phyloP scores from a whole-genome alignment of 2,797 vertebrate genomes.

The Poeciliopsis presidionis region DNA sequence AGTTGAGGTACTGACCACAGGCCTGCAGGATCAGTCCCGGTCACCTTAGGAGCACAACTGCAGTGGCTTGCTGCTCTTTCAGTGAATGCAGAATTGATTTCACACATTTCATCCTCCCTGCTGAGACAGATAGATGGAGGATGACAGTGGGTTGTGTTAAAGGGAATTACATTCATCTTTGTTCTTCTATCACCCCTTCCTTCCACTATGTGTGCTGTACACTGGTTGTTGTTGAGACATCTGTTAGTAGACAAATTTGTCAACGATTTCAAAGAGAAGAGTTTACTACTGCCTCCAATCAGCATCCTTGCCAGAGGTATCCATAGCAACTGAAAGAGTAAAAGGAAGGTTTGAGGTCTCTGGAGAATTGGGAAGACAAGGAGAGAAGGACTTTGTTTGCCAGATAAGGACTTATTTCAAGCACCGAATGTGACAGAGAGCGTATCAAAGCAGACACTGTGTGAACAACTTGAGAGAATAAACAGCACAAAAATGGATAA shows the following conservation, averaged over 20 bases:
- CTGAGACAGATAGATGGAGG: constrained; percentile 62
- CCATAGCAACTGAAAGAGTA: constrained; percentile 81
- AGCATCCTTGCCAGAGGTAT: constrained; percentile 70
- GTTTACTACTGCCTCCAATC: constrained; percentile 73
- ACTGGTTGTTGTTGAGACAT: constrained; percentile 23
- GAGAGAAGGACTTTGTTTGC: constrained; percentile 67
- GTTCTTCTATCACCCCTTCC: constrained; percentile 53
- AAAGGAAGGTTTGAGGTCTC: constrained; percentile 77
- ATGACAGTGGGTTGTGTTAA: constrained; percentile 67
- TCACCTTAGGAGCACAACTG: constrained; percentile 63
- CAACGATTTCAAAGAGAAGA: constrained; percentile 64
- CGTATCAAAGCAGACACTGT: constrained; percentile 43
- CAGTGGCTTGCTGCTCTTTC: constrained; percentile 58
- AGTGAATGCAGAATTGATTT: constrained; percentile 77
- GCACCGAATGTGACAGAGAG: constrained; percentile 59
- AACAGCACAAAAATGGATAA: constrained; percentile 31
- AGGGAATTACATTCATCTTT: constrained; percentile 70
- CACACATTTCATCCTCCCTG: constrained; percentile 60
- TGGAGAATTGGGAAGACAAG: constrained; percentile 71
- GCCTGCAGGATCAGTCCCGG: constrained; percentile 37
- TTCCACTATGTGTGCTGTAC: not conserved
- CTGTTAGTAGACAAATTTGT: constrained; percentile 66
- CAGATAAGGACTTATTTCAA: constrained; percentile 63
- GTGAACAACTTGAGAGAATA: constrained; percentile 34
- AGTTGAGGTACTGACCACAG: constrained; percentile 27